These are phyloP conservation scores for Theristicus caerulescens DNA, from an alignment of 2,113 vertebrate species.

Conservation along the genomic window DNA sequence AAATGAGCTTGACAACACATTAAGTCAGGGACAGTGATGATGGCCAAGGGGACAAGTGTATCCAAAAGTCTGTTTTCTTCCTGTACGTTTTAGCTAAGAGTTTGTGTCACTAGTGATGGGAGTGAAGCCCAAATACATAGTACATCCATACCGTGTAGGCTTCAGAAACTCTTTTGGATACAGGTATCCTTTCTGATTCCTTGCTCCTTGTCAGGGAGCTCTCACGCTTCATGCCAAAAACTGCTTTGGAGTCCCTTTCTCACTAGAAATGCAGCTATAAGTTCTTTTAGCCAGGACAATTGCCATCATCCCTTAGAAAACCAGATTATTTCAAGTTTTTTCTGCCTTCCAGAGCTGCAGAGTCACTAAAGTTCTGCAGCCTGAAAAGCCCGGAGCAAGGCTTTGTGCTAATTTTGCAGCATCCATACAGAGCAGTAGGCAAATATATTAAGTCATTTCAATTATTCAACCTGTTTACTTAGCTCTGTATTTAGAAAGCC, in stretches of 20 bases:
- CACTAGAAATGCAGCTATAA: background rate
- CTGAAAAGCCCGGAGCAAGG: background rate
- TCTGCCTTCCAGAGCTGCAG: background rate
- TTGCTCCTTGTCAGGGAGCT: background rate
- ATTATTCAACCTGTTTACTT: slow-evolving; percentile 57
- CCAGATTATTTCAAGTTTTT: background rate
- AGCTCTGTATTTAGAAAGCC: slow-evolving; percentile 55
- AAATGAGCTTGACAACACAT: background rate
- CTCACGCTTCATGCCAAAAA: background rate
- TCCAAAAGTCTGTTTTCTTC: background rate
- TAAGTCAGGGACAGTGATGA: background rate
- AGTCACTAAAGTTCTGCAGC: background rate
- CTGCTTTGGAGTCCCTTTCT: background rate
- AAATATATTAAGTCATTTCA: background rate
- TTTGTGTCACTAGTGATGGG: background rate
- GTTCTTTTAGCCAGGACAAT: background rate
- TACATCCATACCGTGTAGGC: background rate
- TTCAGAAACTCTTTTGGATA: background rate
- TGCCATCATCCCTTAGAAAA: background rate
- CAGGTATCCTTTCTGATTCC: background rate
- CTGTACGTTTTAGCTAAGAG: background rate
- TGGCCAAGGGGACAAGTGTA: background rate
- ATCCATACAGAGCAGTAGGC: background rate
- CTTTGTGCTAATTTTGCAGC: background rate
- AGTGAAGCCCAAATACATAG: background rate